Evolutionary conservation across 2,113 vertebrate species (phyloP).

Genomic region (Hippocampus mohnikei): DNA sequence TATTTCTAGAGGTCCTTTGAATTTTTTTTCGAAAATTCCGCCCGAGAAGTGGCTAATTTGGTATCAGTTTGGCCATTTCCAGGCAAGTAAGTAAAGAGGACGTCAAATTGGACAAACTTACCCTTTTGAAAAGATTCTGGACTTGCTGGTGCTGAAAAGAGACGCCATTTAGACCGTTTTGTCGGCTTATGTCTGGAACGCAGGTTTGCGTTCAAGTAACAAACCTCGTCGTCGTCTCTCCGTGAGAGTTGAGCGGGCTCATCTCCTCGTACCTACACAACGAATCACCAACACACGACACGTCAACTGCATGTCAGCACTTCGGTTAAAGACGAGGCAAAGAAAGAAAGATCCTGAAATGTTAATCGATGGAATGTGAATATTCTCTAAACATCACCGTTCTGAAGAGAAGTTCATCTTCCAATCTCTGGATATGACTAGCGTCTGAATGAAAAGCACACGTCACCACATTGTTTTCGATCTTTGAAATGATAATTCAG

Average conservation of each 20-base stretch:
- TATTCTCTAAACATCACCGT: constrained; percentile 39
- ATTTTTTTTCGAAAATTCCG: too few species aligned
- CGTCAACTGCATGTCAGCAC: not conserved
- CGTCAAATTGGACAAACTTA: constrained; percentile 36
- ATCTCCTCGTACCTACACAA: not conserved
- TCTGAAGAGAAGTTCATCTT: constrained; percentile 39
- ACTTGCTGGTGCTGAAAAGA: constrained; percentile 45
- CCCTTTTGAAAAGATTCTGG: constrained; percentile 65
- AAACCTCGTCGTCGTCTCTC: constrained; percentile 54
- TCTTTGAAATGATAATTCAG: too few species aligned
- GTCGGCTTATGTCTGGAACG: not conserved
- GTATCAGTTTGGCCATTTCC: not conserved
- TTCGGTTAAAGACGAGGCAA: not conserved
- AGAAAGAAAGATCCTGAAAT: not conserved
- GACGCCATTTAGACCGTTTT: not conserved
- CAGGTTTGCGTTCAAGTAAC: not conserved
- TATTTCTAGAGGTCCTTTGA: too few species aligned
- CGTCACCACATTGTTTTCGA: not conserved
- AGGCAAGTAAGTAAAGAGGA: too few species aligned
- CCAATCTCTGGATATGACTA: constrained; percentile 42
- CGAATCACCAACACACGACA: not conserved
- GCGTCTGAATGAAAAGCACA: constrained; percentile 40
- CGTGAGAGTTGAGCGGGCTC: constrained; percentile 12
- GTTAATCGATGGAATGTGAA: not conserved
- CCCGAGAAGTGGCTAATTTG: too few species aligned